phyloP scores from a whole-genome alignment of 2,797 vertebrate species.

The Odontamblyopus lacepedii region DNA sequence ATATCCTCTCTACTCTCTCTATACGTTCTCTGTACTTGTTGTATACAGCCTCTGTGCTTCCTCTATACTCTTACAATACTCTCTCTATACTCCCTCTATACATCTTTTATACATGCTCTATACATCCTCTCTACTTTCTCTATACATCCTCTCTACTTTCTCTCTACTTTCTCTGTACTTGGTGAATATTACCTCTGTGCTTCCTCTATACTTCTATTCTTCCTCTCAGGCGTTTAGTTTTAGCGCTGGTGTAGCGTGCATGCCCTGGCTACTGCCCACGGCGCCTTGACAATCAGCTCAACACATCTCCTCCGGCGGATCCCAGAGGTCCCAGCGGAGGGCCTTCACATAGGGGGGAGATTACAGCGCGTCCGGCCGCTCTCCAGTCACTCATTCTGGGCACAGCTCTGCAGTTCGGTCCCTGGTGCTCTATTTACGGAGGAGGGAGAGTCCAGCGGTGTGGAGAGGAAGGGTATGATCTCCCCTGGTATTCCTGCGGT shows the following conservation, averaged over 20 bases:
- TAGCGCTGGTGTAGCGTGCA: conserved; percentile 35
- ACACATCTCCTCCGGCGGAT: conserved; percentile 41
- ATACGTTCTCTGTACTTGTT: too few species aligned
- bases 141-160: too few species aligned
- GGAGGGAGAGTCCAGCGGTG: conserved; percentile 63
- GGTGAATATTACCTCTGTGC: too few species aligned
- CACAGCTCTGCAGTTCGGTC: conserved; percentile 53
- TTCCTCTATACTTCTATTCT: not conserved
- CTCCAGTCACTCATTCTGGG: conserved; percentile 69
- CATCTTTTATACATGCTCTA: too few species aligned
- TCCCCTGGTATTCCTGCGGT: conserved; percentile 68
- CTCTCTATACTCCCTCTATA: too few species aligned
- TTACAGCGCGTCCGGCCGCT: conserved; percentile 52
- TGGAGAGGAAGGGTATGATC: conserved; percentile 70
- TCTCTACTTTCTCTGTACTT: too few species aligned
- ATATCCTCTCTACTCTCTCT: too few species aligned
- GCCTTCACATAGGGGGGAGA: conserved; percentile 55
- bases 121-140: too few species aligned
- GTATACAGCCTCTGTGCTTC: too few species aligned
- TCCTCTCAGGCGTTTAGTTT: conserved; percentile 41
- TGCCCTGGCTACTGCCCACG: conserved; percentile 27
- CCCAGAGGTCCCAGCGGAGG: conserved; percentile 39
- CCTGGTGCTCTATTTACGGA: conserved; percentile 67
- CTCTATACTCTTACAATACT: too few species aligned
- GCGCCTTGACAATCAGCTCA: conserved; percentile 51